A percentile compares a stretch with the other conserved stretches of the same genome.
Conservation (phyloP, 2,797 vertebrate species). For the Eulemur albifrons region DNA sequence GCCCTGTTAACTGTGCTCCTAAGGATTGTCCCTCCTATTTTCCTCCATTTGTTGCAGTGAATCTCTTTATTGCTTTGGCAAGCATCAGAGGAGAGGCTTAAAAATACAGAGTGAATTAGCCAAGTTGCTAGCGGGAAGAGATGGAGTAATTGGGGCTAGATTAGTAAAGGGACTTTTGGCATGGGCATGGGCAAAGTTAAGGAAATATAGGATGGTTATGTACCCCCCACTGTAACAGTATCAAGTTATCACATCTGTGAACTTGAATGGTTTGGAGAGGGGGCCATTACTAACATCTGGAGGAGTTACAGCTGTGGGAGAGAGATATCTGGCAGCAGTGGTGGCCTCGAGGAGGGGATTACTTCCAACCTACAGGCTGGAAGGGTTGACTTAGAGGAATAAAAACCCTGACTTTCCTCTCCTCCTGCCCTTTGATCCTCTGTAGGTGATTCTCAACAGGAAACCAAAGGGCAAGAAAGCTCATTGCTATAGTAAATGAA, state of each 20-base stretch:
- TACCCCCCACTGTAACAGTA: not conserved
- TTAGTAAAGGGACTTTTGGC: not conserved
- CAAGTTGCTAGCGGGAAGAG: not conserved
- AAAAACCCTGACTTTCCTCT: not conserved
- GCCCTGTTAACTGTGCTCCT: not conserved
- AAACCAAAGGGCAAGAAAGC: not conserved
- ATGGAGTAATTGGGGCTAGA: not conserved
- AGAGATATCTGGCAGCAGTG: not conserved
- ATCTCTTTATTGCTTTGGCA: constrained; percentile 32
- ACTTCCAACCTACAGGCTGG: not conserved
- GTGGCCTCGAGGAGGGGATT: not conserved
- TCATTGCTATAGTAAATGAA: not conserved
- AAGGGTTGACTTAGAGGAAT: not conserved
- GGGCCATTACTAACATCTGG: not conserved
- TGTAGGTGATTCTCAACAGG: not conserved
- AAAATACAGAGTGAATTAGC: not conserved
- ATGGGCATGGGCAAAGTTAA: not conserved
- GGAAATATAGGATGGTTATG: not conserved
- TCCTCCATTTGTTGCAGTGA: not conserved
- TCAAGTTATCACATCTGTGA: not conserved
- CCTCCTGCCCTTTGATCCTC: not conserved
- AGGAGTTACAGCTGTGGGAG: not conserved
- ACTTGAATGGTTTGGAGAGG: not conserved
- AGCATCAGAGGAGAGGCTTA: not conserved
- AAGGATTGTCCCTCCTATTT: not conserved